Evolutionary conservation across 2,888 invertebrate genomes (phyloP).

Genomic region (Trichopoda pennipes): DNA sequence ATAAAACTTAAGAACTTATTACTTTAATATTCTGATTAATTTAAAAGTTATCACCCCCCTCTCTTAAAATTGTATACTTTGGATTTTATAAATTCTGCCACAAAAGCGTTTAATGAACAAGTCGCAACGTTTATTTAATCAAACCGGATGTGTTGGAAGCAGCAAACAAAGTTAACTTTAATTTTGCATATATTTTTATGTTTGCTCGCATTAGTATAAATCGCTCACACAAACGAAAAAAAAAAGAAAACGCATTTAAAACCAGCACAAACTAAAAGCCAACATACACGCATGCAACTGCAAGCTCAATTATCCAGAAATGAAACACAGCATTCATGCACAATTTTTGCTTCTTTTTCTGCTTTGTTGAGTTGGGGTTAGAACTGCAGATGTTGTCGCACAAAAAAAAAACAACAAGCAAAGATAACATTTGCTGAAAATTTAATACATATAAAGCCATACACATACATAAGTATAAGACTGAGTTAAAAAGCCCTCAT

Average conservation of each 20-base stretch:
- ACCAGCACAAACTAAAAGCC: conserved; percentile 13
- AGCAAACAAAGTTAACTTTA: conserved; percentile 56
- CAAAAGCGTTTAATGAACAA: conserved; percentile 48
- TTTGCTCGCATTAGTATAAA: not conserved
- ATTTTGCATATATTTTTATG: conserved; percentile 30
- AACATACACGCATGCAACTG: conserved; percentile 42
- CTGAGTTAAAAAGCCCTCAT: conserved; percentile 31
- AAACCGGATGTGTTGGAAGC: conserved; percentile 67
- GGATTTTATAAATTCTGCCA: conserved; percentile 28
- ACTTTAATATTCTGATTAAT: too few relatives aligned
- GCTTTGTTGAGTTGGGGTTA: conserved; percentile 45
- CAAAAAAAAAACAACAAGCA: conserved; percentile 13
- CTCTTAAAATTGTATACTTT: not conserved
- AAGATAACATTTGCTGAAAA: conserved; percentile 48
- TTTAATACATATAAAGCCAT: conserved; percentile 46
- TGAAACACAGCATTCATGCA: conserved; percentile 46
- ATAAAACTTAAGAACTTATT: too few relatives aligned
- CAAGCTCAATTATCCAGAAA: conserved; percentile 53
- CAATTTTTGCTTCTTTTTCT: conserved; percentile 31
- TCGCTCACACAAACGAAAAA: conserved; percentile 1
- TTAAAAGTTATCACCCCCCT: too few relatives aligned
- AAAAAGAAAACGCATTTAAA: conserved; percentile 2
- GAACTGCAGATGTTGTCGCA: conserved; percentile 33
- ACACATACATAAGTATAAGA: not conserved
- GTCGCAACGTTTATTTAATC: conserved; percentile 57